phyloP scores from a whole-genome alignment of 2,113 vertebrate genomes.

The Balaenoptera acutorostrata region DNA sequence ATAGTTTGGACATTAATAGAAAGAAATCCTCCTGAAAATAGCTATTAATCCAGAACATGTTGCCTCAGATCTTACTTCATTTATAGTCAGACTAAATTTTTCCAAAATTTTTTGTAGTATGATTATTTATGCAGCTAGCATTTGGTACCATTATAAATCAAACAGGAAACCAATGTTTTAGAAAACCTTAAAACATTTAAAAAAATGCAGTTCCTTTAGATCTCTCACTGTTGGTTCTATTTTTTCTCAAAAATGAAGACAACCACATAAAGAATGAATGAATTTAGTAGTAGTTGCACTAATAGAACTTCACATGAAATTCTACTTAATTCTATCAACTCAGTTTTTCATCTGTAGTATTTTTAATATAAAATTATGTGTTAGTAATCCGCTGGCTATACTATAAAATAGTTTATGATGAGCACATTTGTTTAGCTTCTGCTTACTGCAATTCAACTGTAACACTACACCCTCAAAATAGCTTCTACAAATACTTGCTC shows the following conservation, averaged over 20 bases:
- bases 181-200: neutral
- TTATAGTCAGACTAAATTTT: neutral
- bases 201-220: neutral
- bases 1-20: neutral
- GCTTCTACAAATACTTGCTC: neutral
- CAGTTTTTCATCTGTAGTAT: neutral
- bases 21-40: constrained; percentile 6
- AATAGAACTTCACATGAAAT: neutral
- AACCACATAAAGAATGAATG: neutral
- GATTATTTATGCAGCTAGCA: neutral
- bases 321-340: neutral
- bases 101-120: neutral
- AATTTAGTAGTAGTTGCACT: neutral
- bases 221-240: neutral
- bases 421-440: neutral
- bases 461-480: neutral
- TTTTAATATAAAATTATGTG: constrained; percentile 11
- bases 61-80: neutral
- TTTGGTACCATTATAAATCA: neutral
- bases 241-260: neutral
- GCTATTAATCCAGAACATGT: neutral
- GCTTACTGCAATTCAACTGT: neutral
- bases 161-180: neutral
- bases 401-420: neutral
- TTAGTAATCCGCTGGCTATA: neutral